Conservation (phyloP, 30 jellyfish, hydroid and myxozoan genomes). For the Aurelia aurita region DNA sequence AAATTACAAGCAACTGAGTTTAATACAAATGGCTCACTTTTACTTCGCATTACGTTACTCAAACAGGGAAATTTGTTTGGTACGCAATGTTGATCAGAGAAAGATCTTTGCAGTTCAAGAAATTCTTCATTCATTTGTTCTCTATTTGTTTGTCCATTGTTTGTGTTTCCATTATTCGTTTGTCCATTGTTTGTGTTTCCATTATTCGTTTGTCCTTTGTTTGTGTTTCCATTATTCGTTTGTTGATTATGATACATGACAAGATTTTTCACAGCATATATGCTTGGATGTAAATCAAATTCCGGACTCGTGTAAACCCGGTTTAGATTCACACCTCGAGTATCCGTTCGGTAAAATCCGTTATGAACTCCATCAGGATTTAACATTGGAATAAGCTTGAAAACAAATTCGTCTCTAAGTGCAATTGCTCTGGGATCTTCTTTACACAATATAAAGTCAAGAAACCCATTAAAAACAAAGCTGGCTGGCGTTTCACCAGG, state of each 20-base stretch:
- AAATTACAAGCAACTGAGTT: no score
- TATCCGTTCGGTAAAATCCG: conserved; percentile 93
- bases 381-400: conserved; percentile 90
- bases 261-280: conserved; percentile 79
- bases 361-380: conserved; percentile 97
- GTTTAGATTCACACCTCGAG: conserved; percentile 92
- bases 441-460: conserved; percentile 71
- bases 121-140: no score
- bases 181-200: no score
- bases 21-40: no score
- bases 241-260: conserved; percentile 76
- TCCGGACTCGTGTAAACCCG: conserved; percentile 89
- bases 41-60: no score
- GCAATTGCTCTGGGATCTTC: conserved; percentile 81
- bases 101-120: no score
- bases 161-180: no score
- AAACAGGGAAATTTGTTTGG: no score
- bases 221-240: neutral
- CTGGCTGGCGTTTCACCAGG: conserved; percentile 98
- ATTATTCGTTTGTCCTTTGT: no score
- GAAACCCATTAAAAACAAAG: conserved; percentile 92
- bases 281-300: conserved; percentile 83
- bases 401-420: conserved; percentile 74
- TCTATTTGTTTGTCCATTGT: no score
- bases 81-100: no score